phyloP scores from a whole-genome alignment of 2,113 vertebrate genomes.

The Oreotrochilus melanogaster region DNA sequence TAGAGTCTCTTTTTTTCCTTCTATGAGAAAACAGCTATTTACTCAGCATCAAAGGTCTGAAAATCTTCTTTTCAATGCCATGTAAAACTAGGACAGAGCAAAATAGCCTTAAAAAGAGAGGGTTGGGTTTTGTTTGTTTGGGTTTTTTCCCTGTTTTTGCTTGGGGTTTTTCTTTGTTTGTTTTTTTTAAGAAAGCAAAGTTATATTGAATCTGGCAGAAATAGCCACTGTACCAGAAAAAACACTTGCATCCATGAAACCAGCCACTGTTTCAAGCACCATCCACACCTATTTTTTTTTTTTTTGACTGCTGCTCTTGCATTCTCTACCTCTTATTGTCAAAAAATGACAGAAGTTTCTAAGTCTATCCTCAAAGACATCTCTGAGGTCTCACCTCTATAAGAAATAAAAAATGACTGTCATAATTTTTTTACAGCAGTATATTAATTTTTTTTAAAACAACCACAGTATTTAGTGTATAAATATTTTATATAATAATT shows the following conservation, averaged over 20 bases:
- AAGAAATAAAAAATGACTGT: neutral
- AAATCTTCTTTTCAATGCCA: neutral
- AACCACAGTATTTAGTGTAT: neutral
- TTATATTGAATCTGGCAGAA: neutral
- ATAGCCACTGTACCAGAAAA: neutral
- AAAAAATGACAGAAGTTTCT: neutral
- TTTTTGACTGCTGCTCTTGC: neutral
- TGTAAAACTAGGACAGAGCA: neutral
- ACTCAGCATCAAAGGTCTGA: neutral
- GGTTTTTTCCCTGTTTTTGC: no score
- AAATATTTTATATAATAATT: neutral
- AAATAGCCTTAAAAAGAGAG: neutral
- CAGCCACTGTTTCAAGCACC: neutral
- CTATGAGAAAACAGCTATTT: slow-evolving; percentile 3
- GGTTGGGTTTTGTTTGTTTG: no score
- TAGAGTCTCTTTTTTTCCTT: neutral
- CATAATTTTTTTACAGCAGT: neutral
- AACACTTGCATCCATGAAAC: neutral
- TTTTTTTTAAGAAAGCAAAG: neutral
- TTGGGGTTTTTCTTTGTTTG: neutral
- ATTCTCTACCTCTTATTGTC: neutral
- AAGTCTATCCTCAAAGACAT: neutral
- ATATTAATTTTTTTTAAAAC: neutral
- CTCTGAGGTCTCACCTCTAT: neutral
- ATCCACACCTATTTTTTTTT: neutral